A percentile compares a stretch with the other conserved stretches of the same genome.
These are phyloP conservation scores for Leguminivora glycinivorella DNA, from an alignment of 1,140 invertebrate genomes.

Conservation along the genomic window DNA sequence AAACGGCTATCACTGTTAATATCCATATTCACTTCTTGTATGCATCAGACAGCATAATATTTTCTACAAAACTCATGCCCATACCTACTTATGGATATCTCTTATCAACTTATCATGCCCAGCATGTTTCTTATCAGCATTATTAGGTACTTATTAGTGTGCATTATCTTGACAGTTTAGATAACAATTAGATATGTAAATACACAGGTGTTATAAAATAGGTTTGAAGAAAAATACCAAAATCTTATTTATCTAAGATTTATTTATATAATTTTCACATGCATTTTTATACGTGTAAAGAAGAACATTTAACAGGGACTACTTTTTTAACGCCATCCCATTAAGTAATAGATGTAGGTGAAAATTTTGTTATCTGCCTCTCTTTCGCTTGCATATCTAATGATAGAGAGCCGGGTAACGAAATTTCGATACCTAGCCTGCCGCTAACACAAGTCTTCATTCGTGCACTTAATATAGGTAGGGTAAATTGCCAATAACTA, in stretches of 20 bases:
- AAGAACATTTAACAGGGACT: not conserved
- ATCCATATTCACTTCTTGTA: not conserved
- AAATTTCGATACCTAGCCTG: too few relatives aligned
- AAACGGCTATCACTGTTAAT: constrained; percentile 37
- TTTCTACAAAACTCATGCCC: not conserved
- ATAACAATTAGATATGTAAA: constrained; percentile 26
- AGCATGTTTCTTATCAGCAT: constrained; percentile 22
- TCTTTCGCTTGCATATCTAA: too few relatives aligned
- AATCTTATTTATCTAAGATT: constrained; percentile 13
- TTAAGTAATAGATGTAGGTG: not conserved
- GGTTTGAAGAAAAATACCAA: not conserved
- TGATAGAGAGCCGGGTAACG: too few relatives aligned
- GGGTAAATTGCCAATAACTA: too few relatives aligned
- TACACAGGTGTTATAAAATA: not conserved
- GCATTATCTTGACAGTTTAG: constrained; percentile 16
- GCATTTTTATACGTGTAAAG: not conserved
- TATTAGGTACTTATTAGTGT: constrained; percentile 13
- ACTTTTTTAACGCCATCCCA: not conserved
- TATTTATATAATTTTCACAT: constrained; percentile 24
- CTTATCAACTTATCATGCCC: constrained; percentile 6
- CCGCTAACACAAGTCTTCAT: too few relatives aligned
- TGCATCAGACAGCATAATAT: not conserved
- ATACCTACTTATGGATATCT: not conserved
- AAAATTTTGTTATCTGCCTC: too few relatives aligned
- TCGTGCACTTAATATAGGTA: too few relatives aligned